Evolutionary conservation across 1,140 invertebrate genomes (phyloP).

Genomic region (Diabrotica undecimpunctata): DNA sequence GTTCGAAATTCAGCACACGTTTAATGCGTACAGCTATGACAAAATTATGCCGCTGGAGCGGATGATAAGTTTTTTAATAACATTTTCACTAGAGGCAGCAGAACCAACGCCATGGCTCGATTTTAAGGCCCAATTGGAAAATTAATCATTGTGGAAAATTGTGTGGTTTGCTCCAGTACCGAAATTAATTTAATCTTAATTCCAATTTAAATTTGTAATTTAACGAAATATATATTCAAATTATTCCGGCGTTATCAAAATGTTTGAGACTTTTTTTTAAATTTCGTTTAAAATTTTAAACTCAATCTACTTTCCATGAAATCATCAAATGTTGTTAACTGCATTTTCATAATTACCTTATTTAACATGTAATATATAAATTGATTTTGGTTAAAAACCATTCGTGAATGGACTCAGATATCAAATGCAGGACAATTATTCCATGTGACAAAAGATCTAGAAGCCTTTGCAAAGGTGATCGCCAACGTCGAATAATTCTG

Average conservation of each 20-base stretch:
- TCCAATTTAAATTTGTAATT: slow-evolving; percentile 10
- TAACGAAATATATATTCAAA: background rate
- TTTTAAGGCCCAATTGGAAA: slow-evolving; percentile 10
- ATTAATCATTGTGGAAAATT: slow-evolving; percentile 13
- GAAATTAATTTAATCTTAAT: slow-evolving; percentile 12
- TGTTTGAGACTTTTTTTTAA: too few relatives aligned
- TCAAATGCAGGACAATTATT: too few relatives aligned
- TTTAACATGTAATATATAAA: too few relatives aligned
- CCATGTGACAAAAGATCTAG: too few relatives aligned
- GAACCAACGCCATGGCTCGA: background rate
- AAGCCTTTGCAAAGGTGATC: too few relatives aligned
- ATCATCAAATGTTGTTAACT: too few relatives aligned
- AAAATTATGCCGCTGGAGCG: slow-evolving; percentile 31
- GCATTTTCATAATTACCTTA: background rate
- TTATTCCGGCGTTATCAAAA: too few relatives aligned
- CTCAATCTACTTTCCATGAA: too few relatives aligned
- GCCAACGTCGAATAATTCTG: too few relatives aligned
- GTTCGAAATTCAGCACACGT: slow-evolving; percentile 10
- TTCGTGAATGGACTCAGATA: too few relatives aligned
- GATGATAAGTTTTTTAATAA: slow-evolving; percentile 33
- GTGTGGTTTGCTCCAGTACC: background rate
- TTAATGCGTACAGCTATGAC: slow-evolving; percentile 28
- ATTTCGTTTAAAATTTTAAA: too few relatives aligned
- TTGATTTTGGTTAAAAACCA: too few relatives aligned
- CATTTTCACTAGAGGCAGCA: slow-evolving; percentile 24